Conservation (phyloP, 2,888 invertebrate genomes). For the Sturmia bella region DNA sequence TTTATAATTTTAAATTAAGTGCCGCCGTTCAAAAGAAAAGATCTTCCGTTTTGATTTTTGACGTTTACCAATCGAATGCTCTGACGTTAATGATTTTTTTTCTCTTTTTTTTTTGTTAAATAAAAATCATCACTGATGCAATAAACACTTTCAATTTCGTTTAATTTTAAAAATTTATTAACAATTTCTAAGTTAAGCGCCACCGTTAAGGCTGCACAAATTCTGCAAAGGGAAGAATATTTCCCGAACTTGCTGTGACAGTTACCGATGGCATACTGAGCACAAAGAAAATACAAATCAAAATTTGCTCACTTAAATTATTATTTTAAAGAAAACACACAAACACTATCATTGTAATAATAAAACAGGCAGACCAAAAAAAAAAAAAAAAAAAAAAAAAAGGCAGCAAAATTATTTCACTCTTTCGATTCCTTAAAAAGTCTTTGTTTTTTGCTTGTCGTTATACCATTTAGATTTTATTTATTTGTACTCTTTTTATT, state of each 20-base stretch:
- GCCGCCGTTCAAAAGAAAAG: slow-evolving; percentile 3
- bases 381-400: slow-evolving; percentile 13
- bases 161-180: slow-evolving; percentile 21
- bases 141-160: slow-evolving; percentile 50
- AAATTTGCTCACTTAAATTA: slow-evolving; percentile 39
- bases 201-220: slow-evolving; percentile 8
- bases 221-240: slow-evolving; percentile 5
- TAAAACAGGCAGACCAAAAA: too few species aligned
- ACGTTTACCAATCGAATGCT: too few species aligned
- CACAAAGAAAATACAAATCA: slow-evolving; percentile 20
- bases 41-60: too few species aligned
- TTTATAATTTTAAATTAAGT: slow-evolving; percentile 14
- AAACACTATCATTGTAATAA: neutral
- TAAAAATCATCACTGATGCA: neutral
- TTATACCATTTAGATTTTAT: slow-evolving; percentile 28
- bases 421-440: slow-evolving; percentile 27
- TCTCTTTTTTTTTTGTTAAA: too few species aligned
- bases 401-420: slow-evolving; percentile 31
- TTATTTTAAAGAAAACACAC: slow-evolving; percentile 1
- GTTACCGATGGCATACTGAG: slow-evolving; percentile 54
- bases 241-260: slow-evolving; percentile 43
- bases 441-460: slow-evolving; percentile 44
- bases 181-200: slow-evolving; percentile 12
- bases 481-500: neutral
- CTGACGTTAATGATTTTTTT: slow-evolving; percentile 36